These are phyloP conservation scores for Wasmannia auropunctata DNA, from an alignment of 1,140 invertebrate genomes.

Conservation along the genomic window DNA sequence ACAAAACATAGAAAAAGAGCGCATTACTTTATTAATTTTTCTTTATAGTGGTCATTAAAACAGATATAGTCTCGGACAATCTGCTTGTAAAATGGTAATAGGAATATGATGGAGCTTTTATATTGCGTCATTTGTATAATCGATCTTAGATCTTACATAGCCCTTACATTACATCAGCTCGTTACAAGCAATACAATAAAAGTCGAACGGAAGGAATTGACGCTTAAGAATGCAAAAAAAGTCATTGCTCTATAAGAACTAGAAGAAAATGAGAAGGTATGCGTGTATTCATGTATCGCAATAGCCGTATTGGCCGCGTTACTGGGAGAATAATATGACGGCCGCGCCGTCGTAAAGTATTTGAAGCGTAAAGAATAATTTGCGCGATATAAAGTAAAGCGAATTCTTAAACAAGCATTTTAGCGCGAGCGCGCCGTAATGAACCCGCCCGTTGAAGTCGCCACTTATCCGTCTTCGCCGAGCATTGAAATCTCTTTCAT, in stretches of 20 bases:
- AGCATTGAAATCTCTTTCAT: constrained; percentile 60
- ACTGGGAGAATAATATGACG: constrained; percentile 2
- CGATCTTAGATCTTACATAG: background rate
- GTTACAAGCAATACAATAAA: background rate
- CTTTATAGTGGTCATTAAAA: background rate
- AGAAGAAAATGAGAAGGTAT: background rate
- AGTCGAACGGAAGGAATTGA: background rate
- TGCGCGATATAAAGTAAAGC: constrained; percentile 20
- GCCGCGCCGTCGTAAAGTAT: background rate
- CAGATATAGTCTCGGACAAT: background rate
- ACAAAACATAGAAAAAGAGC: background rate
- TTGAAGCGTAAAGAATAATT: constrained; percentile 23
- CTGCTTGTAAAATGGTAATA: background rate
- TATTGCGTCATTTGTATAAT: background rate
- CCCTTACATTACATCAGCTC: background rate
- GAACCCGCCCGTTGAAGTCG: constrained; percentile 64
- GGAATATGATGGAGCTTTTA: background rate
- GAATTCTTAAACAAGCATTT: constrained; percentile 27
- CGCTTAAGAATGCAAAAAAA: background rate
- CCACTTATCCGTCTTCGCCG: constrained; percentile 38
- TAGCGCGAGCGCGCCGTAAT: constrained; percentile 39
- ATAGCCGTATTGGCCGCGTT: background rate
- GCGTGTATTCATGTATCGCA: background rate
- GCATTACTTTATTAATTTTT: background rate
- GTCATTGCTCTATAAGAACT: background rate